phyloP scores from a whole-genome alignment of 2,888 invertebrate species.

The Bugula neritina region DNA sequence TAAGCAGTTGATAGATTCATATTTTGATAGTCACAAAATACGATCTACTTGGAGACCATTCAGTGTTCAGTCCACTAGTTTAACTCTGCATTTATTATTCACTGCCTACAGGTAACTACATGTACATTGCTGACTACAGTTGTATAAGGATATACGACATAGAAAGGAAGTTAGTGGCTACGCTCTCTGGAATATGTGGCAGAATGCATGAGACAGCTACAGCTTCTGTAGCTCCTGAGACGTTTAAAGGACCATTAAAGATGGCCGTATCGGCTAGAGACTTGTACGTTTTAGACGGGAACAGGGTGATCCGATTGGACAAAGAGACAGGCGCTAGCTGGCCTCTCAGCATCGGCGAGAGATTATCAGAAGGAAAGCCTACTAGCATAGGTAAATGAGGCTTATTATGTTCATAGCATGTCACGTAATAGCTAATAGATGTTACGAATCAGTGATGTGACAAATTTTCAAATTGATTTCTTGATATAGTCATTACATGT shows the following conservation, averaged over 20 bases:
- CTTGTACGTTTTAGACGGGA: constrained; percentile 6
- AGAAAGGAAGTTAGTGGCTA: constrained; percentile 4
- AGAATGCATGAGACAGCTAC: not conserved
- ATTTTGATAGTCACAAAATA: no score
- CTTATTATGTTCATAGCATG: no score
- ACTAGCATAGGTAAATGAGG: constrained; percentile 16
- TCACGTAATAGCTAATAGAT: no score
- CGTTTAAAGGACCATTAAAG: not conserved
- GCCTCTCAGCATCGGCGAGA: not conserved
- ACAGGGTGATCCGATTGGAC: constrained; percentile 1
- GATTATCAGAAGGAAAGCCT: not conserved
- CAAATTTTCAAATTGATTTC: no score
- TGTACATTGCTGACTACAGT: constrained; percentile 19
- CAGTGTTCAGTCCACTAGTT: no score
- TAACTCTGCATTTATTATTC: no score
- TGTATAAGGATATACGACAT: constrained; percentile 11
- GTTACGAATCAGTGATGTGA: no score
- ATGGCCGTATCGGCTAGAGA: constrained; percentile 14
- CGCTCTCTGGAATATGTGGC: constrained; percentile 15
- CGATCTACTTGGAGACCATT: no score
- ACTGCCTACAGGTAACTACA: constrained; percentile 18
- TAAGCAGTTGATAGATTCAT: no score
- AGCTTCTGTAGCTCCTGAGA: not conserved
- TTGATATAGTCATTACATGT: no score
- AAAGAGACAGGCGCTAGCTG: constrained; percentile 11